Conservation (phyloP, 2,113 vertebrate genomes). For the Leuciscus idus region DNA sequence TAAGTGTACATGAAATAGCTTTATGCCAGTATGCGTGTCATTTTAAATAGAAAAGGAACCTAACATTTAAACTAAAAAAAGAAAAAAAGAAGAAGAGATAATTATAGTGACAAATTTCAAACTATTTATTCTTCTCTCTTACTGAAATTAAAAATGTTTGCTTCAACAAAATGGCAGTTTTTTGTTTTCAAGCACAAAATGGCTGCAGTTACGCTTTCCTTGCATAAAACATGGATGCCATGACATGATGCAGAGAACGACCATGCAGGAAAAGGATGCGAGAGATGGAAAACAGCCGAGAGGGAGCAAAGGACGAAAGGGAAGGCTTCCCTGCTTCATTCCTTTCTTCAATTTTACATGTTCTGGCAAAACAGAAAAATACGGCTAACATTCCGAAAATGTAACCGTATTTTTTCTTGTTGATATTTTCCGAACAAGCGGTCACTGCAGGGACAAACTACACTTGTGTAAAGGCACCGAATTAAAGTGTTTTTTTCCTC, state of each 20-base stretch:
- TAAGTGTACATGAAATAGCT: background rate
- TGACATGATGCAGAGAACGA: background rate
- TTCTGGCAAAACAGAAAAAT: background rate
- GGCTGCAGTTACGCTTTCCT: conserved; percentile 41
- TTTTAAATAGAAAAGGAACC: background rate
- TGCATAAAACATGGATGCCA: conserved; percentile 31
- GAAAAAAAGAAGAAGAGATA: background rate
- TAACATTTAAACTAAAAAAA: background rate
- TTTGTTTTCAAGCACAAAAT: conserved; percentile 52
- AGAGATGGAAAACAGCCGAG: background rate
- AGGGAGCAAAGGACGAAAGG: background rate
- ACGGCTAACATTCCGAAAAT: background rate
- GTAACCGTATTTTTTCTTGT: background rate
- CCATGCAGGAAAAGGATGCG: background rate
- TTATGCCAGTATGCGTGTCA: background rate
- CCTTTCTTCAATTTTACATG: conserved; percentile 12
- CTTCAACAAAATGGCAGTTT: conserved; percentile 46
- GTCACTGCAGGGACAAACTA: background rate
- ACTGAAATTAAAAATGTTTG: background rate
- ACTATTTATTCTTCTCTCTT: background rate
- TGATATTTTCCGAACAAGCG: background rate
- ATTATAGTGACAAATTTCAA: background rate
- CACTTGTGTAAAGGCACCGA: conserved; percentile 23
- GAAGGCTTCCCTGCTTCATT: background rate
- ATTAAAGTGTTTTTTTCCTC: background rate